A percentile compares a stretch with the other conserved stretches of the same genome.
Conservation (phyloP, 2,888 invertebrate species). For the Encarsia formosa region DNA sequence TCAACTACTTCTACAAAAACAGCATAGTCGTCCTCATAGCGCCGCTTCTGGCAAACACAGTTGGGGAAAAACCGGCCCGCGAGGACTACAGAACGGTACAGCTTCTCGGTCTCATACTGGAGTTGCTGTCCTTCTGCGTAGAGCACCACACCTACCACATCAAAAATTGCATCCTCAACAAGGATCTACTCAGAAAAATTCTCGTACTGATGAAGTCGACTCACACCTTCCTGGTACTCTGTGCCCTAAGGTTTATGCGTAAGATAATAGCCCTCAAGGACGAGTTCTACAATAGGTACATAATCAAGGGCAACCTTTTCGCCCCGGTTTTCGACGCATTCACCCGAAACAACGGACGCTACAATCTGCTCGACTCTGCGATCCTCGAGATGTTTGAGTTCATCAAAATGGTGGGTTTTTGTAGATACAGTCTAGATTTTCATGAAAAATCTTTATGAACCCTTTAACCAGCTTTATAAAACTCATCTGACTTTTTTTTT, state of each 20-base stretch:
- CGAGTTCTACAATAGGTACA: conserved; percentile 96
- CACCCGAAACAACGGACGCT: conserved; percentile 92
- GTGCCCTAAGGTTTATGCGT: conserved; percentile 94
- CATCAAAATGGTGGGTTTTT: conserved; percentile 69
- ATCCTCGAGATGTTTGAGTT: conserved; percentile 99
- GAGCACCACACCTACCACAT: conserved; percentile 99
- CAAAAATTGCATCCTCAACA: conserved; percentile 95
- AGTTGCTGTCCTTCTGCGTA: conserved; percentile 95
- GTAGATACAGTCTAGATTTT: not conserved
- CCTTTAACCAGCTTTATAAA: not conserved
- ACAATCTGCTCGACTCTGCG: conserved; percentile 98
- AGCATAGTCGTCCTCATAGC: conserved; percentile 95
- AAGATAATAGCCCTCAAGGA: conserved; percentile 97
- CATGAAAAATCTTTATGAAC: not conserved
- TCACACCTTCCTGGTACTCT: conserved; percentile 94
- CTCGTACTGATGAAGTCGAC: conserved; percentile 94
- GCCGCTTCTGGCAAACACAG: conserved; percentile 90
- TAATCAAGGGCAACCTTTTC: conserved; percentile 90
- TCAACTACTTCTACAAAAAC: conserved; percentile 97
- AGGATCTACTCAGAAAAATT: conserved; percentile 91
- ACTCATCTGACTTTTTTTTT: not conserved
- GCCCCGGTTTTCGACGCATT: conserved; percentile 95
- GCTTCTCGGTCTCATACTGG: conserved; percentile 88
- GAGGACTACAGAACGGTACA: conserved; percentile 98
- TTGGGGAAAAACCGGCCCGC: conserved; percentile 80